Percentiles rank a stretch among this genome's conserved stretches.
These are phyloP conservation scores for Vespertilio murinus DNA, from an alignment of 2,797 vertebrate species.

Conservation along the genomic window DNA sequence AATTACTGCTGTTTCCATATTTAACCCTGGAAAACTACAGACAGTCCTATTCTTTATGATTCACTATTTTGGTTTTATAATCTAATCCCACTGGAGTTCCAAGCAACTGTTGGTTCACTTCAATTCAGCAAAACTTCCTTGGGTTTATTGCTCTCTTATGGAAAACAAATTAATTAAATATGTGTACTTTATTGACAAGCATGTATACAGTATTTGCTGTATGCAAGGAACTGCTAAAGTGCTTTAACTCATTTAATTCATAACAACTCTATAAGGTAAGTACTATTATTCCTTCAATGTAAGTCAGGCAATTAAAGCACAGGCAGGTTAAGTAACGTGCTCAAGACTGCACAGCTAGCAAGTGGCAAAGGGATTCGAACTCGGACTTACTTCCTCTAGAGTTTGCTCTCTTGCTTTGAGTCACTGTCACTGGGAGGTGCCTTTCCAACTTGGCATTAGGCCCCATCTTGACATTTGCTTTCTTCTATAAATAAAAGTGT, in stretches of 20 bases:
- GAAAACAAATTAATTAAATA: neutral
- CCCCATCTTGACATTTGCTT: neutral
- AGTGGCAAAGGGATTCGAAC: neutral
- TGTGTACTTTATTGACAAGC: neutral
- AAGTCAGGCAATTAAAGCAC: neutral
- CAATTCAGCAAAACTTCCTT: neutral
- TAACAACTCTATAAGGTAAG: neutral
- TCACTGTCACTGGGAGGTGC: neutral
- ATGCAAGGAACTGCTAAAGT: neutral
- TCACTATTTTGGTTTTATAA: conserved; percentile 21
- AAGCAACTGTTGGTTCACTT: neutral
- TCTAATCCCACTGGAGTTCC: neutral
- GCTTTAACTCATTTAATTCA: conserved; percentile 2
- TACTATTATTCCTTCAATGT: neutral
- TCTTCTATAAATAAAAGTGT: neutral
- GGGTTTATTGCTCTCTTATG: neutral
- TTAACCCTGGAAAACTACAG: conserved; percentile 39
- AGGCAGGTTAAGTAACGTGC: neutral
- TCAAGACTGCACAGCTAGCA: neutral
- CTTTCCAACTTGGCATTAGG: neutral
- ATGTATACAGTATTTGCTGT: neutral
- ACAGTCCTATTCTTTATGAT: neutral
- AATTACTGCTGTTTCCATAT: conserved; percentile 44
- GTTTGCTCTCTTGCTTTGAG: neutral
- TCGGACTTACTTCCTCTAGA: neutral